Percentiles rank a stretch among this genome's conserved stretches.
phyloP scores from a whole-genome alignment of 1,140 invertebrate genomes.

The Drosophila nannoptera region DNA sequence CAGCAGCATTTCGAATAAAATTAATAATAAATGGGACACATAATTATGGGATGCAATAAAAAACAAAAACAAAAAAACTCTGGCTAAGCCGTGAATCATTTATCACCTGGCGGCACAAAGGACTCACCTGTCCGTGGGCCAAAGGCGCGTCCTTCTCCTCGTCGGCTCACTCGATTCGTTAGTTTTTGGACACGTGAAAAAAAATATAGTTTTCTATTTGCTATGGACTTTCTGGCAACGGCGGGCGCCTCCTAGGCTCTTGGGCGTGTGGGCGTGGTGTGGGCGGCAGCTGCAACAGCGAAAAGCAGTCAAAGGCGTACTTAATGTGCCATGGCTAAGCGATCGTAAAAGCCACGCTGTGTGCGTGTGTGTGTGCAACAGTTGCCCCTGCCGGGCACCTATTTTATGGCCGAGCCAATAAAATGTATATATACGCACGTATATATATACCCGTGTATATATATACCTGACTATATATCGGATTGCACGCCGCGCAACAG shows the following conservation, averaged over 20 bases:
- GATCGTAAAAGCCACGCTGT: constrained; percentile 64
- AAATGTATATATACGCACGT: too few relatives aligned
- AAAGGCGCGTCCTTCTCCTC: too few relatives aligned
- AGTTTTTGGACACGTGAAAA: constrained; percentile 16
- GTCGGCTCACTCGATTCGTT: neutral
- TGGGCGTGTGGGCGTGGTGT: constrained; percentile 37
- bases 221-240: constrained; percentile 12
- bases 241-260: constrained; percentile 6
- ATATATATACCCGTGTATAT: too few relatives aligned
- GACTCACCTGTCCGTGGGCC: constrained; percentile 21
- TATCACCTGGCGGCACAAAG: neutral
- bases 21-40: constrained; percentile 19
- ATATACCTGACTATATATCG: too few relatives aligned
- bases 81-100: neutral
- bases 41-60: too few relatives aligned
- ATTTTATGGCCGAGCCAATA: constrained; percentile 37
- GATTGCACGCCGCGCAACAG: constrained; percentile 65
- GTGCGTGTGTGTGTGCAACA: constrained; percentile 53
- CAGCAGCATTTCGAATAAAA: constrained; percentile 37
- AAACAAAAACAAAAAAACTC: constrained; percentile 12
- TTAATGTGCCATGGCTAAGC: constrained; percentile 64
- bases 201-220: constrained; percentile 10
- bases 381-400: constrained; percentile 45
- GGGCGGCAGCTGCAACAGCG: constrained; percentile 15
- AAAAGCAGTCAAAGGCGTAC: constrained; percentile 55